Conservation (phyloP, 2,113 vertebrate genomes). For the Myodes glareolus region DNA sequence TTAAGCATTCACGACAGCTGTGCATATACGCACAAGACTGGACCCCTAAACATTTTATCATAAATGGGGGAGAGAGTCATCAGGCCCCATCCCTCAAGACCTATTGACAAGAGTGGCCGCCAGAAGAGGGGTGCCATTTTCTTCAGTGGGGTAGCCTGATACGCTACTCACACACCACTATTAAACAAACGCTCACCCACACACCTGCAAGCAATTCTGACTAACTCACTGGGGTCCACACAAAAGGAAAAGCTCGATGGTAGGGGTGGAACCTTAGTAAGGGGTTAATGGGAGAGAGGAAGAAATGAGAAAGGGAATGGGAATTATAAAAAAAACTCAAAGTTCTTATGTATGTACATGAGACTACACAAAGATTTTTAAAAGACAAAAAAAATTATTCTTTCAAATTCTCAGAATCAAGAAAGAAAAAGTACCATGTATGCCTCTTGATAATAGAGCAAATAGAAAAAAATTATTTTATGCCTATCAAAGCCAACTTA, state of each 20-base stretch:
- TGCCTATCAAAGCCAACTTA: not conserved
- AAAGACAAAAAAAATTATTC: not conserved
- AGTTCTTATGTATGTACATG: not conserved
- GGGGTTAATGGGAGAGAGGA: not conserved
- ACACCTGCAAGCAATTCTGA: not conserved
- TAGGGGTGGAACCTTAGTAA: not conserved
- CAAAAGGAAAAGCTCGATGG: not conserved
- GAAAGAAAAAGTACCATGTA: not conserved
- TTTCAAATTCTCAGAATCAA: not conserved
- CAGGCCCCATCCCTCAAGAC: not conserved
- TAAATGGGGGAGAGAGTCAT: not conserved
- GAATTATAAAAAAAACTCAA: not conserved
- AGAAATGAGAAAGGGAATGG: not conserved
- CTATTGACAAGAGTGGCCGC: not conserved
- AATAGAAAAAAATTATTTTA: conserved; percentile 25
- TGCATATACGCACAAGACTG: not conserved
- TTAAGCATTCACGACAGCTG: not conserved
- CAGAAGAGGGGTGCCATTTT: not conserved
- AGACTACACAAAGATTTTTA: not conserved
- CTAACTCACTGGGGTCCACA: not conserved
- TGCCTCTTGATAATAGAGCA: not conserved
- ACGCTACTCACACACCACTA: not conserved
- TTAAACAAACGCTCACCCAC: not conserved
- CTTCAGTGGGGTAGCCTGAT: not conserved
- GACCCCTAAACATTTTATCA: not conserved